Conservation (phyloP, 2,888 invertebrate species). For the Ptilodon capucinus region DNA sequence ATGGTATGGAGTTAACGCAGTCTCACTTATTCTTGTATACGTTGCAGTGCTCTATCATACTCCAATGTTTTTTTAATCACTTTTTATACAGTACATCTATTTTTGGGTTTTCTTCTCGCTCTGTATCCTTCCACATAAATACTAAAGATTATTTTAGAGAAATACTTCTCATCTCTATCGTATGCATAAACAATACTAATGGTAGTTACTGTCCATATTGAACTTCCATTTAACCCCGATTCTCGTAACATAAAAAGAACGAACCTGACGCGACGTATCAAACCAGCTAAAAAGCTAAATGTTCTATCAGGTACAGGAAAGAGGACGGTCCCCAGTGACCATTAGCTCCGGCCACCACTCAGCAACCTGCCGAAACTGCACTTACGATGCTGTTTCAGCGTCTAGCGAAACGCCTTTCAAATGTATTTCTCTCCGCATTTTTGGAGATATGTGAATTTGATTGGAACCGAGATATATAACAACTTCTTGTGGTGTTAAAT, state of each 20-base stretch:
- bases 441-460: constrained; percentile 36
- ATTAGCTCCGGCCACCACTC: constrained; percentile 56
- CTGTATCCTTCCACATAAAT: no score
- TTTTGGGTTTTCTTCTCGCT: no score
- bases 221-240: no score
- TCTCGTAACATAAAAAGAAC: not conserved
- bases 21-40: no score
- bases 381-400: constrained; percentile 49
- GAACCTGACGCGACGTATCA: constrained; percentile 1
- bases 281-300: not conserved
- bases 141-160: no score
- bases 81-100: no score
- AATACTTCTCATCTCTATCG: no score
- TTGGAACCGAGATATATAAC: constrained; percentile 19
- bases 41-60: no score
- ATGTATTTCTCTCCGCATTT: constrained; percentile 36
- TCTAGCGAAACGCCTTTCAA: constrained; percentile 43
- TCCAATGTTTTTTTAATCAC: no score
- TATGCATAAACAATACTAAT: constrained; percentile 20
- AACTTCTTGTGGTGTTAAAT: constrained; percentile 8
- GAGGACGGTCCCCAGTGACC: constrained; percentile 50
- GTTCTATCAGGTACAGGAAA: constrained; percentile 58
- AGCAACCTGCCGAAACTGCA: constrained; percentile 49
- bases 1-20: no score
- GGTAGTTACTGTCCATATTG: not conserved